phyloP scores from a whole-genome alignment of 2,888 invertebrate species.

The Leptura quadrifasciata region DNA sequence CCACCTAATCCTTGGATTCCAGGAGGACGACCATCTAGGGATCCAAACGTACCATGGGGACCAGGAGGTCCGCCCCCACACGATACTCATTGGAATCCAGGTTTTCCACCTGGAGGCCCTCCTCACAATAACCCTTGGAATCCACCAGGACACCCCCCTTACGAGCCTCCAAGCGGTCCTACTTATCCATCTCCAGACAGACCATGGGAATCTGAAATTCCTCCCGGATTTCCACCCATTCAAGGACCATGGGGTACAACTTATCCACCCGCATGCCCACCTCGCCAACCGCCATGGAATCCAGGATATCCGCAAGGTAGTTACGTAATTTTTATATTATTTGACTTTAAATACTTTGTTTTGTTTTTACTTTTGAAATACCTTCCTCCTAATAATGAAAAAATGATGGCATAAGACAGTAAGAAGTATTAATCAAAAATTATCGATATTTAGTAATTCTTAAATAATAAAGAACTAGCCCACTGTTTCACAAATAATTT shows the following conservation, averaged over 20 bases:
- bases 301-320: not conserved
- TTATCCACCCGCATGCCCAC: not conserved
- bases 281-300: not conserved
- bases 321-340: not conserved
- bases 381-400: too few species aligned
- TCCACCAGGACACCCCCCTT: not conserved
- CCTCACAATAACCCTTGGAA: not conserved
- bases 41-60: conserved; percentile 4
- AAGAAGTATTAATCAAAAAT: too few species aligned
- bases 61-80: conserved; percentile 5
- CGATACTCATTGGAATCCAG: conserved; percentile 5
- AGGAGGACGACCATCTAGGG: not conserved
- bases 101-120: conserved; percentile 8
- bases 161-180: not conserved
- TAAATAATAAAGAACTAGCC: too few species aligned
- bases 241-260: not conserved
- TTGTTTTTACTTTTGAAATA: too few species aligned
- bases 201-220: not conserved
- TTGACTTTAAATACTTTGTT: not conserved
- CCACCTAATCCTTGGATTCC: not conserved
- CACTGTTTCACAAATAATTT: too few species aligned
- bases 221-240: not conserved
- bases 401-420: too few species aligned
- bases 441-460: too few species aligned
- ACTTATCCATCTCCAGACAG: not conserved